Evolutionary conservation across 2,113 vertebrate species (phyloP).

Genomic region (Siniperca knerii): DNA sequence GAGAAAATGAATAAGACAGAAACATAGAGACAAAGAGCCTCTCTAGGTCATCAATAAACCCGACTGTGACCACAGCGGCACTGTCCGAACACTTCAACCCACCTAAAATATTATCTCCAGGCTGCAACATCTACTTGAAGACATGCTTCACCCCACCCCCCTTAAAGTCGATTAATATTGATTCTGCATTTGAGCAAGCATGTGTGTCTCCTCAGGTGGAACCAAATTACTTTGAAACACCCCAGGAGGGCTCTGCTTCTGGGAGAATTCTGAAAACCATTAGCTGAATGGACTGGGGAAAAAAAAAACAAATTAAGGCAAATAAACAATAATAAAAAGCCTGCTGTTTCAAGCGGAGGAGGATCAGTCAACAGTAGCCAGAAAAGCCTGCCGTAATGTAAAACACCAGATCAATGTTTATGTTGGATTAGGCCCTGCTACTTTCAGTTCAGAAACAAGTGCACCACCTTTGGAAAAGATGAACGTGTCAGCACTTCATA

Average conservation of each 20-base stretch:
- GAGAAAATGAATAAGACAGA: slow-evolving; percentile 59
- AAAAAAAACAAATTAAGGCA: slow-evolving; percentile 73
- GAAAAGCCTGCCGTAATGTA: slow-evolving; percentile 50
- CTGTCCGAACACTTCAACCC: slow-evolving; percentile 57
- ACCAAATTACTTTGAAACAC: slow-evolving; percentile 77
- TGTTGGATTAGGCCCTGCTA: slow-evolving; percentile 33
- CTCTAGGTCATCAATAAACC: slow-evolving; percentile 70
- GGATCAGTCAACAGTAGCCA: slow-evolving; percentile 44
- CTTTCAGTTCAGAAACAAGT: slow-evolving; percentile 21
- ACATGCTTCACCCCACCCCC: slow-evolving; percentile 41
- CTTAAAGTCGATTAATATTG: slow-evolving; percentile 81
- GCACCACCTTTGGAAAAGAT: background rate
- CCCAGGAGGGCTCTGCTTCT: slow-evolving; percentile 53
- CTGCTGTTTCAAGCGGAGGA: slow-evolving; percentile 37
- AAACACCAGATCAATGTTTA: slow-evolving; percentile 51
- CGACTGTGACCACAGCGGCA: slow-evolving; percentile 50
- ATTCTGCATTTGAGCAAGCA: slow-evolving; percentile 78
- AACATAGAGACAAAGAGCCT: slow-evolving; percentile 53
- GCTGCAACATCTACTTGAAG: slow-evolving; percentile 67
- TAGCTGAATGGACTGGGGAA: slow-evolving; percentile 63
- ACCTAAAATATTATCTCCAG: slow-evolving; percentile 77
- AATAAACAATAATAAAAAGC: slow-evolving; percentile 74
- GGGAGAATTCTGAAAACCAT: slow-evolving; percentile 61
- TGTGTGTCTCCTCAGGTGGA: slow-evolving; percentile 82
- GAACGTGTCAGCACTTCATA: no score